Evolutionary conservation across 2,113 vertebrate species (phyloP).

Genomic region (Pseudolaguvia tuberculata): DNA sequence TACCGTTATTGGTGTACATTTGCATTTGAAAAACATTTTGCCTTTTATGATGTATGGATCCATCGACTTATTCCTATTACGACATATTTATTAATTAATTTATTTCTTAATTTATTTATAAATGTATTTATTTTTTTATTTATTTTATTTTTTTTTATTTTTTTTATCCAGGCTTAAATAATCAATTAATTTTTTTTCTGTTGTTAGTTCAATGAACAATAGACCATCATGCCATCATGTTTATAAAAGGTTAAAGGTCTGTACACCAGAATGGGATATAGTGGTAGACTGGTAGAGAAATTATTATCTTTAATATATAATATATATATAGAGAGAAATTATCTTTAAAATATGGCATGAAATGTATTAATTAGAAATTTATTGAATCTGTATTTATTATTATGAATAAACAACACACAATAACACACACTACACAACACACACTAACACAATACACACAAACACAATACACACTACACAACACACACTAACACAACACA

Average conservation of each 20-base stretch:
- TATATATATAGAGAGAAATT: neutral
- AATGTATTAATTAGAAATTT: no score
- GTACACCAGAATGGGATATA: neutral
- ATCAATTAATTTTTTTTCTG: neutral
- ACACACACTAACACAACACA: no score
- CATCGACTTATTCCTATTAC: no score
- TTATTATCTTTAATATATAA: no score
- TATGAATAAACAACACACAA: no score
- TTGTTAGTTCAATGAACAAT: neutral
- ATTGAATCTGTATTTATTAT: no score
- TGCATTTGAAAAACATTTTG: constrained; percentile 84
- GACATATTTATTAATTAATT: no score
- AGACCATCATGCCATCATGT: neutral
- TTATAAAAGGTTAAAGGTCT: neutral
- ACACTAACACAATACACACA: no score
- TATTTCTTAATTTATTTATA: no score
- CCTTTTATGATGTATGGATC: constrained; percentile 90
- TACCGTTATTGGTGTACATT: constrained; percentile 86
- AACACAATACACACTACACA: no score
- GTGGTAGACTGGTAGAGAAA: neutral
- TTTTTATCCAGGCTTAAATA: neutral
- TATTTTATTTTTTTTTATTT: neutral
- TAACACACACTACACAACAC: no score
- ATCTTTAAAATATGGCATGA: neutral
- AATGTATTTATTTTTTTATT: neutral